phyloP scores from a whole-genome alignment of 2,888 invertebrate genomes.

The Bellardia bayeri region DNA sequence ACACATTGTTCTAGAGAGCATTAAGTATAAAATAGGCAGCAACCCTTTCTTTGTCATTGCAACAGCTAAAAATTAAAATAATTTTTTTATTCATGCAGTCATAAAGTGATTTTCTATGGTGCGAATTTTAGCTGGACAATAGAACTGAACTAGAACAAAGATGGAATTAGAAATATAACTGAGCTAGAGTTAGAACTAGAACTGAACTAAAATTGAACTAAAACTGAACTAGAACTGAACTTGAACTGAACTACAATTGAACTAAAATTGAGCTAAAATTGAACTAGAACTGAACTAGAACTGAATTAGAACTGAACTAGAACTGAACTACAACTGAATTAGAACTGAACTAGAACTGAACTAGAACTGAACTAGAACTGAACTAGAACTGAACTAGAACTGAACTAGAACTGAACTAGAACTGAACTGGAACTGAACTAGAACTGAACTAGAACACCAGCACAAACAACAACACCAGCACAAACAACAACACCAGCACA shows the following conservation, averaged over 20 bases:
- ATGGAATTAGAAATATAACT: neutral
- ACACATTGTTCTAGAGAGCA: constrained; percentile 24
- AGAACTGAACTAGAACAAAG: neutral
- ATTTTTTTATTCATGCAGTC: constrained; percentile 34
- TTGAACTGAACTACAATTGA: neutral
- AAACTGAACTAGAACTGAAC: neutral
- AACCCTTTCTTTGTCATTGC: constrained; percentile 56
- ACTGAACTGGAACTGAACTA: neutral
- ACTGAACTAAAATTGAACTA: neutral
- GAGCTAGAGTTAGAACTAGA: neutral
- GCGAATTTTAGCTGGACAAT: neutral
- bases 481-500: too few relatives aligned
- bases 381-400: too few relatives aligned
- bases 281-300: neutral
- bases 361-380: too few relatives aligned
- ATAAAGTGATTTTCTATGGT: neutral
- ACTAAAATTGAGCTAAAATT: neutral
- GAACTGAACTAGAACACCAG: neutral
- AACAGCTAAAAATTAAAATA: constrained; percentile 42
- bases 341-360: neutral
- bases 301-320: neutral
- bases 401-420: too few relatives aligned
- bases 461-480: too few relatives aligned
- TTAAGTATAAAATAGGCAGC: constrained; percentile 7
- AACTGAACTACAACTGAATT: neutral